Percentiles rank a stretch among this genome's conserved stretches.
These are phyloP conservation scores for Tragelaphus buxtoni DNA, from an alignment of 2,113 vertebrate species.

Conservation along the genomic window DNA sequence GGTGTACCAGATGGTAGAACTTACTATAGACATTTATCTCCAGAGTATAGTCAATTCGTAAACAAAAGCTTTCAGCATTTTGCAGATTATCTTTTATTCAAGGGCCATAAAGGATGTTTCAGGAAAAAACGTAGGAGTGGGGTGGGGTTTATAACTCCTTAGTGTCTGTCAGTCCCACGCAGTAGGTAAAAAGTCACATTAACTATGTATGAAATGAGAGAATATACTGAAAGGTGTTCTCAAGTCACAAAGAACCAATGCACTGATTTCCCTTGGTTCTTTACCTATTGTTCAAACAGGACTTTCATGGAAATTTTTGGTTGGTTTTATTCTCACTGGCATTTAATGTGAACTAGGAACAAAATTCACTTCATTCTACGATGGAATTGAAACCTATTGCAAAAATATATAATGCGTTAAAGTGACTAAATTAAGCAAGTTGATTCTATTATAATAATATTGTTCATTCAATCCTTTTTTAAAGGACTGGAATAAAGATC, in stretches of 20 bases:
- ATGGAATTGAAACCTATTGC: neutral
- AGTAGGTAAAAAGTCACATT: neutral
- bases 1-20: neutral
- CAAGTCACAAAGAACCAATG: neutral
- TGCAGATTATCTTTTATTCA: slow-evolving; percentile 33
- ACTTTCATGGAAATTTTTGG: neutral
- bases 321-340: neutral
- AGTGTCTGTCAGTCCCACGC: neutral
- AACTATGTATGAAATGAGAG: neutral
- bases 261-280: neutral
- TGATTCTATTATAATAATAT: neutral
- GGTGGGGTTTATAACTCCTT: neutral
- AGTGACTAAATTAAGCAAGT: neutral
- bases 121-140: neutral
- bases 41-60: neutral
- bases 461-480: neutral
- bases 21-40: neutral
- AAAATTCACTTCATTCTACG: neutral
- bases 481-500: neutral
- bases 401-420: neutral
- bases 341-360: neutral
- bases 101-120: neutral
- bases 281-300: neutral
- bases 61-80: neutral
- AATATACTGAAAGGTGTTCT: neutral